A percentile compares a stretch with the other conserved stretches of the same genome.
phyloP scores from a whole-genome alignment of 2,113 vertebrate genomes.

The Dipodomys ordii region DNA sequence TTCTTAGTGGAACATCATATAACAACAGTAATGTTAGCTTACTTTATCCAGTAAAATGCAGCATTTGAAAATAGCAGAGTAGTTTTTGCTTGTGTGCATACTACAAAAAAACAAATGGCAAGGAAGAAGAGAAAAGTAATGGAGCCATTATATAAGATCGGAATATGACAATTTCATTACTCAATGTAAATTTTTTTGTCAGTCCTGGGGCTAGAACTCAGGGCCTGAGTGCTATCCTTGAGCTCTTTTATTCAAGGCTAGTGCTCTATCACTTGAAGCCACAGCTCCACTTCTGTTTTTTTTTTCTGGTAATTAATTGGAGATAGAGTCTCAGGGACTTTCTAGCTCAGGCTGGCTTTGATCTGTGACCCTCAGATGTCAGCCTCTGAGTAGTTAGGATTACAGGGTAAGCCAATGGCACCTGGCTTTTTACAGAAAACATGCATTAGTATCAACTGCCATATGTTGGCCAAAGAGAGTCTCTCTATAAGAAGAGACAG shows the following conservation, averaged over 20 bases:
- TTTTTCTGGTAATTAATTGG: no score
- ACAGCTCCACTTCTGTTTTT: no score
- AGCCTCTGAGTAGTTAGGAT: no score
- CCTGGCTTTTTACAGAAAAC: conserved; percentile 61
- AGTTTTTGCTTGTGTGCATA: not conserved
- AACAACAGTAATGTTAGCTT: not conserved
- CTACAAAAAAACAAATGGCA: not conserved
- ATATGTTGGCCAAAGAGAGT: conserved; percentile 68
- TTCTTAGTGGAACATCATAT: conserved; percentile 1
- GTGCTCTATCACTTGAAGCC: no score
- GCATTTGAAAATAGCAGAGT: not conserved
- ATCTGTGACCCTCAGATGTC: no score
- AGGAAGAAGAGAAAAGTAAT: not conserved
- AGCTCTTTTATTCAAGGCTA: no score
- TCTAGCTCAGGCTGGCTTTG: no score
- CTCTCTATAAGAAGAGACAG: conserved; percentile 67
- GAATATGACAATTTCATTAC: not conserved
- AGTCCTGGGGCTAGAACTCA: no score
- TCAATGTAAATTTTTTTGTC: not conserved
- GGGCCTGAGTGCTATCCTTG: no score
- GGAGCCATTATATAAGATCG: not conserved
- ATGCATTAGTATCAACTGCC: conserved; percentile 67
- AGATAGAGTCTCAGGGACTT: no score
- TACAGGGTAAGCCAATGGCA: no score
- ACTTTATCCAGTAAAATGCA: not conserved